A percentile compares a stretch with the other conserved stretches of the same genome.
Evolutionary conservation across 2,113 vertebrate species (phyloP).

Genomic region (Mormyrus lacerda): DNA sequence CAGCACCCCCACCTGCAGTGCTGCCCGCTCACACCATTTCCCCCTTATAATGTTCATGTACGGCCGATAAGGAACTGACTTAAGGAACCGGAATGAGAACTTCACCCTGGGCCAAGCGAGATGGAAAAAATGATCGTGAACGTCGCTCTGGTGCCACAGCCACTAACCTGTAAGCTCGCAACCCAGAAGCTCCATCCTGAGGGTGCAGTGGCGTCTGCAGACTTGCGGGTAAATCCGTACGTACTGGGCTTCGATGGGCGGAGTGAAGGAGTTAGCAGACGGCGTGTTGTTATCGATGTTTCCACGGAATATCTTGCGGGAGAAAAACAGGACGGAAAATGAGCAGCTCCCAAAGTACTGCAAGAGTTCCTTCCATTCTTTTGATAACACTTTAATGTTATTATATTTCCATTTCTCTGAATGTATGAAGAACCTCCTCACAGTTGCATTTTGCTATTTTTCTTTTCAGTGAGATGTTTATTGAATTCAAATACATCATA

Average conservation of each 20-base stretch:
- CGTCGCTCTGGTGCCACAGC: background rate
- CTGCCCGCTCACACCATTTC: background rate
- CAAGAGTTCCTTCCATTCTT: background rate
- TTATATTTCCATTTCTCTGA: background rate
- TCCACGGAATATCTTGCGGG: slow-evolving; percentile 82
- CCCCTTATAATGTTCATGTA: background rate
- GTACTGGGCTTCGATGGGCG: slow-evolving; percentile 89
- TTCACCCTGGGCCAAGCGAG: background rate
- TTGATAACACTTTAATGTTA: background rate
- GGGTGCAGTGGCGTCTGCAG: slow-evolving; percentile 90
- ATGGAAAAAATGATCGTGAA: slow-evolving; percentile 30
- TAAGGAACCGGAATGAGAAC: background rate
- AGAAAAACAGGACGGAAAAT: slow-evolving; percentile 13
- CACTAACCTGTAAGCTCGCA: slow-evolving; percentile 85
- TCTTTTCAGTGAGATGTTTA: background rate
- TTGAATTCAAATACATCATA: background rate
- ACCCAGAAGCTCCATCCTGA: slow-evolving; percentile 94
- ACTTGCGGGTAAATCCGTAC: slow-evolving; percentile 92
- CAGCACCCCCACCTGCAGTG: background rate
- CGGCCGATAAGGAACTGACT: background rate
- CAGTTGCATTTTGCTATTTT: background rate
- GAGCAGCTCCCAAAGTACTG: background rate
- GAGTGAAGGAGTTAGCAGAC: slow-evolving; percentile 91
- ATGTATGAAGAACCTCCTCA: background rate
- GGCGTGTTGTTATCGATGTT: slow-evolving; percentile 97